Evolutionary conservation across 2,888 invertebrate genomes (phyloP), one percentile per base, ranked within the genome.

Genomic region (Eugnorisma glareosa): DNA sequence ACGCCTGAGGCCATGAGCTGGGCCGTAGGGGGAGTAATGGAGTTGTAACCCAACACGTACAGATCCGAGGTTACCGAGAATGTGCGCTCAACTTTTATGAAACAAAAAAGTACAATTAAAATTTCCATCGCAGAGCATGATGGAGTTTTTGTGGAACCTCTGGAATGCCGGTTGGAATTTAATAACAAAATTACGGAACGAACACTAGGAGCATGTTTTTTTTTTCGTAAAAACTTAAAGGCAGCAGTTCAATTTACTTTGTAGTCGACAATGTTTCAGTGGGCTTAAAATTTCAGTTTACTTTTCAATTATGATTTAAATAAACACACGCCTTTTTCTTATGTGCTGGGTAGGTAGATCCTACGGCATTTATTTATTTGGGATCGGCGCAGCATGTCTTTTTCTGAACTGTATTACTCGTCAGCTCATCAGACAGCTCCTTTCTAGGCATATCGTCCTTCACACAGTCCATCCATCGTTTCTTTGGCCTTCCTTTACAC

Each of bases 61-160:
- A 48, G 59, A 77, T 5, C 15, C 15, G 24, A 40, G 13, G 40
- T 40, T 13, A 40, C 40, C 40, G 11, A 40, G 24, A 21, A 1
- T 18, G 21, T 15, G 6, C 28, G 18, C 24, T 35, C 24, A 63
- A 63, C 28, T 3, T 54, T 69, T 28, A 67, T 48, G 51, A 54
- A 78, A 69, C 28, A 45, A 63, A 68, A 68, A 54, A 54, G 11
- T 63, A 61, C 18, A 43, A 43, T 63, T 78, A 31, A 11, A 24
- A 40, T 61, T 67, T 35, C 31, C 40, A 31, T 35, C 11, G 48
- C 40, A 18, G 21, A 67, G 21, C 8, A 31, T 6, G 43, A 21
- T 5, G 8, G n/a, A 24, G 24, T 35, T 77, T 51, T 40, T 35
- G 24, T 37, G 57, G n/a, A 48, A 48, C 1, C 67, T 24, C 15